Base-by-base conservation (phyloP, 2,113 vertebrate species). In the Oryzias curvinotus region DNA sequence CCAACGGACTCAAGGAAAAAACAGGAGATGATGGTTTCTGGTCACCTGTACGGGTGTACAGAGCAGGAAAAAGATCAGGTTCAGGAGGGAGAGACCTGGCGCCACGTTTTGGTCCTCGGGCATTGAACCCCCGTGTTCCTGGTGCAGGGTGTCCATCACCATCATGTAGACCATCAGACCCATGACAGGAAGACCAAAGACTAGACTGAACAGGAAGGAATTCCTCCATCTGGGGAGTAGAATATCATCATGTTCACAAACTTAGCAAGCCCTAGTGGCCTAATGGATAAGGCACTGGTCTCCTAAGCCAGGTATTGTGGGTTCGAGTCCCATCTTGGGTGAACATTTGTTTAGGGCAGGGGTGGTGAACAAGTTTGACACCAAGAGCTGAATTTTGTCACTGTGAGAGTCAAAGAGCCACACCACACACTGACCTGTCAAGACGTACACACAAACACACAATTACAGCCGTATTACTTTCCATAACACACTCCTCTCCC, bases 91-190 rank as follows among this genome's bases (percentile, higher is more conserved):
- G 59, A 99, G 91, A 57, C 97, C 97, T 0, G 95, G 96, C 72
- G 98, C 80, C 65, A 99, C 18, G 73, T 93, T 96, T 72, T 86
- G 89, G 53, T 95, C 94, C 71, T 91, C 82, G 0, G 91, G 90
- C 91, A 92, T 93, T 8, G 92, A 81, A 45, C 90, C 91, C 0
- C 89, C 93, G 0, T 91, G 90, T 1, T 90, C 82, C 43, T 55
- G 50, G 57, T 93, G 89, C 15, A 87, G 78, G 1, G 65, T 87
- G 71, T 57, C 85, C 73, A 94, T 92, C 75, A 97, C 91, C 81
- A 98, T 90, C 97, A 98, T 99, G 71, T 98, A 99, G 78, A 98
- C 87, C 97, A 98, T 98, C 56, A 99, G 87, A 42, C 91, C 93
- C 92, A 99, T 93, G 61, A 95, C 96, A 0, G 97, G 97, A 43